Percentiles rank a stretch among this genome's conserved stretches.
Conservation (phyloP, 2,888 invertebrate genomes). For the Candidula unifasciata region DNA sequence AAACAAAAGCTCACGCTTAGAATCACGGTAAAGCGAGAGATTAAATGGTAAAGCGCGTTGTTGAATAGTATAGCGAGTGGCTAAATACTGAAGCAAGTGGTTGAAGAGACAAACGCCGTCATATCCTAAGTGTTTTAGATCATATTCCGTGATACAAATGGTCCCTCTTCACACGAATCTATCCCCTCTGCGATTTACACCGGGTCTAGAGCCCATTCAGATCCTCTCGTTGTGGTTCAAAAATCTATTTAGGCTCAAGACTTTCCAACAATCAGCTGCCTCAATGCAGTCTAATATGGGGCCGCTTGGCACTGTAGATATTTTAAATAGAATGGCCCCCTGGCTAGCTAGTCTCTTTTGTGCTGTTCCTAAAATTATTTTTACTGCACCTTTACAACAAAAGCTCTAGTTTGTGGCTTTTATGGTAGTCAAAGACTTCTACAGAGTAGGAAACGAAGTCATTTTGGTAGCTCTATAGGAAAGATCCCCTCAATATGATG, state of each 20-base stretch:
- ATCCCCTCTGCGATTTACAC: background rate
- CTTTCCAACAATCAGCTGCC: background rate
- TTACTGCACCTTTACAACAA: slow-evolving; percentile 33
- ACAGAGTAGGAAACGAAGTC: background rate
- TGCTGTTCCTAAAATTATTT: slow-evolving; percentile 9
- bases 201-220: slow-evolving; percentile 9
- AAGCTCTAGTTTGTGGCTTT: background rate
- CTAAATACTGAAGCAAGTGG: too few relatives aligned
- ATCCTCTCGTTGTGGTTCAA: background rate
- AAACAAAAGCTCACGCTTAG: slow-evolving; percentile 16
- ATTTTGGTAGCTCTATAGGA: background rate
- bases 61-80: too few relatives aligned
- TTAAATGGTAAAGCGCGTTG: too few relatives aligned
- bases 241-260: slow-evolving; percentile 15
- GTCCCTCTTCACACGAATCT: background rate
- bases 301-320: background rate
- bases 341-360: slow-evolving; percentile 30
- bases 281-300: slow-evolving; percentile 9
- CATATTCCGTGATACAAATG: background rate
- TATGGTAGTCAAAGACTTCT: background rate
- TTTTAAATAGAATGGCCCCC: slow-evolving; percentile 2
- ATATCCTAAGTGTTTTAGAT: slow-evolving; percentile 11
- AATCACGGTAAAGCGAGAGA: background rate
- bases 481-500: background rate
- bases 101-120: slow-evolving; percentile 5